These are phyloP conservation scores for Caenorhabditis uteleia DNA, from an alignment of 2,888 invertebrate genomes.

Conservation along the genomic window DNA sequence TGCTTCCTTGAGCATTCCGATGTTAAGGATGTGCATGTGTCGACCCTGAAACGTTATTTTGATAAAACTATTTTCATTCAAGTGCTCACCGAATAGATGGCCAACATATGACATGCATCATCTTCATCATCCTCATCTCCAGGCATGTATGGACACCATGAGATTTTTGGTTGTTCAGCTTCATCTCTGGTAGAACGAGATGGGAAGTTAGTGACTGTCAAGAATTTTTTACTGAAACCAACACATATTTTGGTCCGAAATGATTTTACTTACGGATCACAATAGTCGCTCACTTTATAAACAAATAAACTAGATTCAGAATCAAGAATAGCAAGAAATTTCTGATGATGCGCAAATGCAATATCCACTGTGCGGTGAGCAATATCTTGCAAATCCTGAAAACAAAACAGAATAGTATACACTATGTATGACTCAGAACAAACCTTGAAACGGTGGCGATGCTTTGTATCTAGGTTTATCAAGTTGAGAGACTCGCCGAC, in stretches of 20 bases:
- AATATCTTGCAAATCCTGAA: conserved; percentile 52
- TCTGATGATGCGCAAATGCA: conserved; percentile 57
- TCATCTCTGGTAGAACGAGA: conserved; percentile 1
- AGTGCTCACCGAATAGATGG: conserved; percentile 39
- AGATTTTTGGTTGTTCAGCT: conserved; percentile 35
- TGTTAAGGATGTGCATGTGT: conserved; percentile 49
- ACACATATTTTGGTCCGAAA: no score
- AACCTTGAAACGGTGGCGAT: conserved; percentile 58
- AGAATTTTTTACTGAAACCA: conserved; percentile 22
- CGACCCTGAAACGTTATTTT: conserved; percentile 46
- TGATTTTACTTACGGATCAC: conserved; percentile 25
- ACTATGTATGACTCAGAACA: no score
- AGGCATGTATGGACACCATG: conserved; percentile 65
- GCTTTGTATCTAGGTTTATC: conserved; percentile 46
- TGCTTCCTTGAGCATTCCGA: conserved; percentile 33
- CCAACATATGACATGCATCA: conserved; percentile 40
- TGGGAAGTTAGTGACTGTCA: conserved; percentile 29
- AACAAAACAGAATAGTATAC: no score
- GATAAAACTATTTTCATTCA: neutral
- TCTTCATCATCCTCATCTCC: conserved; percentile 34
- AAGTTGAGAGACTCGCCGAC: conserved; percentile 49
- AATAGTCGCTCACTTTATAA: conserved; percentile 52
- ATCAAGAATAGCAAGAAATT: conserved; percentile 62
- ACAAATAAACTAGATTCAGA: conserved; percentile 56
- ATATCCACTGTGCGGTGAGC: conserved; percentile 52